phyloP scores from a whole-genome alignment of 2,888 invertebrate genomes.

The Tetrapedia diversipes region DNA sequence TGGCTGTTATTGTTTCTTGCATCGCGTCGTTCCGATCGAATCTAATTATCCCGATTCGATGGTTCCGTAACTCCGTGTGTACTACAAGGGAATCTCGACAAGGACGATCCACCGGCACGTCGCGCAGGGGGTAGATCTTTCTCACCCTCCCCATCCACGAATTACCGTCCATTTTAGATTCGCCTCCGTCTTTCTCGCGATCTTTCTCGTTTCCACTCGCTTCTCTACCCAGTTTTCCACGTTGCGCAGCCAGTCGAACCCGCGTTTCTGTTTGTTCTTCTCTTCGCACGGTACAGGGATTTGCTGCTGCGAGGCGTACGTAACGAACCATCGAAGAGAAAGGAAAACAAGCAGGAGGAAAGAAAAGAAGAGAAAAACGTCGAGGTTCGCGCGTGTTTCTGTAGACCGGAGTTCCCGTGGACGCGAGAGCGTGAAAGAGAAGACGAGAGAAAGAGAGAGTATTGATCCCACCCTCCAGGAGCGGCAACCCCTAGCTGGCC shows the following conservation, averaged over 20 bases:
- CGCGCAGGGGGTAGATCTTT: conserved; percentile 20
- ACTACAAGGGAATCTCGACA: conserved; percentile 45
- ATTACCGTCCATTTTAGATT: conserved; percentile 7
- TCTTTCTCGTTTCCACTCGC: background rate
- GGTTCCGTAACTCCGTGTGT: conserved; percentile 48
- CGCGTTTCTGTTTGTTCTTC: background rate
- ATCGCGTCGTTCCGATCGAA: conserved; percentile 59
- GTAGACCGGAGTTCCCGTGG: conserved; percentile 41
- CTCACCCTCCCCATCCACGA: conserved; percentile 6
- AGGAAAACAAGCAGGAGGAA: conserved; percentile 49
- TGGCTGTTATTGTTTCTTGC: conserved; percentile 60
- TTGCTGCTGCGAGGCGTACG: conserved; percentile 45
- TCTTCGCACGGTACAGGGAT: conserved; percentile 36
- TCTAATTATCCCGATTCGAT: conserved; percentile 68
- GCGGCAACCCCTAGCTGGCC: conserved; percentile 81
- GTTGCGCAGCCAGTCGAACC: no score
- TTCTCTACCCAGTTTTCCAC: background rate
- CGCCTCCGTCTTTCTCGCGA: background rate
- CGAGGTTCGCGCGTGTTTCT: conserved; percentile 46
- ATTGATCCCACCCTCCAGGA: conserved; percentile 81
- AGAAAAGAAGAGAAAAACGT: conserved; percentile 43
- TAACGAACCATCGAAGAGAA: conserved; percentile 48
- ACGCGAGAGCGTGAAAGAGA: conserved; percentile 70
- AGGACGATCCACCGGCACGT: conserved; percentile 61
- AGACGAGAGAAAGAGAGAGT: conserved; percentile 80